phyloP scores from a whole-genome alignment of 2,888 invertebrate species.

The Caenorhabditis uteleia region DNA sequence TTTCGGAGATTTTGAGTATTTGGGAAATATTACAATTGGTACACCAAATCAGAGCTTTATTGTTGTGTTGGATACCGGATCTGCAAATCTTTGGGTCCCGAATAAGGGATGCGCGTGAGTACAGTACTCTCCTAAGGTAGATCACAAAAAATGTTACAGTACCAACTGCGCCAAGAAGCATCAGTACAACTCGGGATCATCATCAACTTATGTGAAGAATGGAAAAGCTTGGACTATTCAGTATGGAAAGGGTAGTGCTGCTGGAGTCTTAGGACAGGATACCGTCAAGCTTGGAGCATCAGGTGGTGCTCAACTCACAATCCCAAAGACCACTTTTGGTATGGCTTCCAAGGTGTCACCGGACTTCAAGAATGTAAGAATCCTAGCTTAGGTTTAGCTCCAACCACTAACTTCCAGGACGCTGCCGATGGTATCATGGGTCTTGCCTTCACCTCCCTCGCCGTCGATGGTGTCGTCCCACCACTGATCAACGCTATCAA shows the following conservation, averaged over 20 bases:
- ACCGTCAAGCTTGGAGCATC: constrained; percentile 74
- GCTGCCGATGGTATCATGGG: constrained; percentile 54
- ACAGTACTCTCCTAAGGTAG: too few relatives aligned
- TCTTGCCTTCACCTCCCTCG: constrained; percentile 49
- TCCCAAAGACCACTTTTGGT: constrained; percentile 58
- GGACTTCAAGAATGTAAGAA: constrained; percentile 49
- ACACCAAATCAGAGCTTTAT: constrained; percentile 50
- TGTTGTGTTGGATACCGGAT: constrained; percentile 61
- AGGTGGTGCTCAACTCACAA: constrained; percentile 38
- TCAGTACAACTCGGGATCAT: constrained; percentile 88
- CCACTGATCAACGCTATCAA: constrained; percentile 46
- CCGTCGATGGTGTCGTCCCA: constrained; percentile 48
- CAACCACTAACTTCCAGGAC: too few relatives aligned
- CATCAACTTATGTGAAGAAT: constrained; percentile 82
- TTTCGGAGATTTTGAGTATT: constrained; percentile 63
- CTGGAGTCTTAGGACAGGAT: constrained; percentile 91
- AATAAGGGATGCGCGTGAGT: constrained; percentile 37
- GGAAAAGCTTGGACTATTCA: constrained; percentile 88
- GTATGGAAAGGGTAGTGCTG: constrained; percentile 88
- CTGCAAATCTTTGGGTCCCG: constrained; percentile 58
- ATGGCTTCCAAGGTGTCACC: constrained; percentile 53
- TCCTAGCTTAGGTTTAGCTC: too few relatives aligned
- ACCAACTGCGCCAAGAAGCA: constrained; percentile 74
- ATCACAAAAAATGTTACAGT: constrained; percentile 2
- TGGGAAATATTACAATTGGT: constrained; percentile 69